These are phyloP conservation scores for Crotophaga sulcirostris DNA, from an alignment of 2,113 vertebrate species.

Conservation along the genomic window DNA sequence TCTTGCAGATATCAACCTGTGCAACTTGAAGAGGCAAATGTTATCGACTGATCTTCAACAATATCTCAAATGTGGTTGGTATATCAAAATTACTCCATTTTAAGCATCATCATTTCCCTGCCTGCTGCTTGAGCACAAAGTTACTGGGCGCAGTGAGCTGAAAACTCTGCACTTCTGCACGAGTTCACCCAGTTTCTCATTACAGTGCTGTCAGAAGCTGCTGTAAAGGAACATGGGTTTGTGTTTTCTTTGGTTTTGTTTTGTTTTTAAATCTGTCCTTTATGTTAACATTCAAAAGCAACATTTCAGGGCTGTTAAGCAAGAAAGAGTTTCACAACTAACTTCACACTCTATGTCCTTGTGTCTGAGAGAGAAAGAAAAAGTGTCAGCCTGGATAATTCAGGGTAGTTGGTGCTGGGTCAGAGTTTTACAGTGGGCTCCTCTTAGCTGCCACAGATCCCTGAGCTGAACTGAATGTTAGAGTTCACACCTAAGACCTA, in stretches of 20 bases:
- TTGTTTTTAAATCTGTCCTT: background rate
- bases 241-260: background rate
- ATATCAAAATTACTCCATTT: background rate
- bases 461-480: background rate
- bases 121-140: background rate
- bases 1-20: background rate
- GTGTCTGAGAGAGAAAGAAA: background rate
- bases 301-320: background rate
- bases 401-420: background rate
- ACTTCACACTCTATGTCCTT: background rate
- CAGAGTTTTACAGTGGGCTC: background rate
- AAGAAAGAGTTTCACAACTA: background rate
- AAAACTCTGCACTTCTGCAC: background rate
- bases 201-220: background rate
- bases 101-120: background rate
- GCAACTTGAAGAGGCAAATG: background rate
- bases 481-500: background rate
- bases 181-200: background rate
- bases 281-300: background rate
- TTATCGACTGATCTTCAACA: background rate
- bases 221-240: background rate
- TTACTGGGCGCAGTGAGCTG: background rate
- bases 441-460: background rate
- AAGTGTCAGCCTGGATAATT: background rate
- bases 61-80: background rate